Evolutionary conservation across 2,113 vertebrate species (phyloP), one percentile per base, ranked within the genome.

Genomic region (Barbus barbus): DNA sequence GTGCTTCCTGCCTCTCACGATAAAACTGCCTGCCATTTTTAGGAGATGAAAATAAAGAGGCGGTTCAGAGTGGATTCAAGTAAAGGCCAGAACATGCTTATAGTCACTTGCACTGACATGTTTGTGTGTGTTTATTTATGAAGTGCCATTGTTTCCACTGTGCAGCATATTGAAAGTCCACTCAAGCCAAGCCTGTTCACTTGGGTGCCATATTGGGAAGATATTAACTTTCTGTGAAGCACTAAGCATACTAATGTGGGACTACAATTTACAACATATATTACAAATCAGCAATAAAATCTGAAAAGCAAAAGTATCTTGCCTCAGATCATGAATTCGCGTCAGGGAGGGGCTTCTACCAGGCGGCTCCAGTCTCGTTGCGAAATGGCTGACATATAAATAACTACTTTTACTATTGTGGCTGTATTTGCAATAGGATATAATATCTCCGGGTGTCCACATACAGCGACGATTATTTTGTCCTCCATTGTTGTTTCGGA

Each of bases 51-150:
- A 51, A 51, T 51, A 31, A 74, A 31, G 14, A 20, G 24, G 1
- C 1, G 63, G 28, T 33, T 33, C 61, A 31, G 28, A 65, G 65
- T 69, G 67, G 67, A 33, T 12, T 31, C 20, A 41, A 71, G 67
- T 71, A 71, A 71, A 71, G 67, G 33, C 67, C 67, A 71, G 67
- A 22, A 71, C 67, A 71, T 71, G 67, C 67, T 71, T 71, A n/a
- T n/a, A 71, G 33, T 69, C 65, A 38, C 63, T 36, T 36, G 63
- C 31, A 22, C 9, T 4, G 28, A 36, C 65, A 69, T 69, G 41
- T 71, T 69, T 71, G 33, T 71, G 1, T 22, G 65, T 38, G 65
- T 38, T 8, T 67, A 33, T 65, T 31, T 65, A 65, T 65, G 28
- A 65, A 38, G 18, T 71, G 20, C 20, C 33, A 71, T 4, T 38